phyloP scores from a whole-genome alignment of 2,797 vertebrate species.

The Gymnoscopelus microlampas region DNA sequence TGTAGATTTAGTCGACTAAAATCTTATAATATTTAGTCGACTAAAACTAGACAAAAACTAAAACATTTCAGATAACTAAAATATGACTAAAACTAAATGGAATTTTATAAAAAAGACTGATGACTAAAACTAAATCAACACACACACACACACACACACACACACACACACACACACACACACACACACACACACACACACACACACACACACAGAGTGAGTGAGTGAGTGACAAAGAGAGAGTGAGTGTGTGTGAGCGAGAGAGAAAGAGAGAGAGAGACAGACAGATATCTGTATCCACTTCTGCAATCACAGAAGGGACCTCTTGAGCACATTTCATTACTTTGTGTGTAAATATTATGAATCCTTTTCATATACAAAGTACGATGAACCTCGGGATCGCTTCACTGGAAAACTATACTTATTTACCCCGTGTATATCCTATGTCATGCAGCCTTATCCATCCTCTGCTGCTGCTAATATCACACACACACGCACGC shows the following conservation, averaged over 20 bases:
- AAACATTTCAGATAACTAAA: too few relatives aligned
- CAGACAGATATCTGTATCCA: neutral
- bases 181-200: neutral
- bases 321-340: constrained; percentile 20
- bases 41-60: too few relatives aligned
- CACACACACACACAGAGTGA: neutral
- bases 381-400: constrained; percentile 25
- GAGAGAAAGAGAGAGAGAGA: too few relatives aligned
- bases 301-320: constrained; percentile 10
- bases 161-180: neutral
- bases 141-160: neutral
- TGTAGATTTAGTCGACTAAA: too few relatives aligned
- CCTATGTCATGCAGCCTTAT: constrained; percentile 4
- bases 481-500: neutral
- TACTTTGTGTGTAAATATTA: constrained; percentile 49
- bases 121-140: too few relatives aligned
- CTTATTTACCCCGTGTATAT: constrained; percentile 6
- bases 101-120: neutral
- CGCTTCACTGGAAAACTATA: constrained; percentile 5
- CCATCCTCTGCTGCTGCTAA: neutral
- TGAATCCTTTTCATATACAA: constrained; percentile 29
- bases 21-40: too few relatives aligned
- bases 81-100: too few relatives aligned
- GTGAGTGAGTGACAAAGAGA: too few relatives aligned
- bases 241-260: too few relatives aligned